Evolutionary conservation across 2,797 vertebrate genomes (phyloP).

Genomic region (Anguilla megastoma): DNA sequence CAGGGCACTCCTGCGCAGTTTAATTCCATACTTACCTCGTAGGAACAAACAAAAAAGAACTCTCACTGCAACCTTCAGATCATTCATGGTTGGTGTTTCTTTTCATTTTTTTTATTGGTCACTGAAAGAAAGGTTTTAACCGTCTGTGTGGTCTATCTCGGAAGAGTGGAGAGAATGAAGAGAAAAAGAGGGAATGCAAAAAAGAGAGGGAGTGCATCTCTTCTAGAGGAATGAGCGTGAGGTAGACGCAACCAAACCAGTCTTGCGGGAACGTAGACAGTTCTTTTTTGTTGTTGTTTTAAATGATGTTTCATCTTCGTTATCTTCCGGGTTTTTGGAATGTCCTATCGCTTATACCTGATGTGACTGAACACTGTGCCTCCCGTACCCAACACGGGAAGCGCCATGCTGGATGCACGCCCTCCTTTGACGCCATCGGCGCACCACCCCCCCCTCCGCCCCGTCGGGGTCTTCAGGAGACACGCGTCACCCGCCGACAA

Average conservation of each 20-base stretch:
- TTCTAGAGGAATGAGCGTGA: neutral
- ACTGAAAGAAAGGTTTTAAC: neutral
- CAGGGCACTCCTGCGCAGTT: neutral
- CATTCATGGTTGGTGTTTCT: neutral
- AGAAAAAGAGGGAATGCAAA: neutral
- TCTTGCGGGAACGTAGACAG: neutral
- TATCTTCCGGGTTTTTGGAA: neutral
- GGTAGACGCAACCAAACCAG: neutral
- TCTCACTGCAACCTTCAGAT: neutral
- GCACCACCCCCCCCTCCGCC: neutral
- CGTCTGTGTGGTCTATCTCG: neutral
- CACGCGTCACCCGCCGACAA: neutral
- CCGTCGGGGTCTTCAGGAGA: neutral
- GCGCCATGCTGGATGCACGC: neutral
- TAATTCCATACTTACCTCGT: neutral
- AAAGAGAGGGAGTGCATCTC: neutral
- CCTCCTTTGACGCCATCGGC: neutral
- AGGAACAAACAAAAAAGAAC: neutral
- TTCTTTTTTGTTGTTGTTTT: neutral
- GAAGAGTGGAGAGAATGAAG: neutral
- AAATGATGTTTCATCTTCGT: neutral
- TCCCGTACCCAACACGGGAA: neutral
- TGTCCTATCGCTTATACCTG: neutral
- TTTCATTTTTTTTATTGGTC: neutral
- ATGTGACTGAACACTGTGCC: neutral